These are phyloP conservation scores for Actenoides lindsayi DNA, from an alignment of 2,113 vertebrate genomes.

Conservation along the genomic window DNA sequence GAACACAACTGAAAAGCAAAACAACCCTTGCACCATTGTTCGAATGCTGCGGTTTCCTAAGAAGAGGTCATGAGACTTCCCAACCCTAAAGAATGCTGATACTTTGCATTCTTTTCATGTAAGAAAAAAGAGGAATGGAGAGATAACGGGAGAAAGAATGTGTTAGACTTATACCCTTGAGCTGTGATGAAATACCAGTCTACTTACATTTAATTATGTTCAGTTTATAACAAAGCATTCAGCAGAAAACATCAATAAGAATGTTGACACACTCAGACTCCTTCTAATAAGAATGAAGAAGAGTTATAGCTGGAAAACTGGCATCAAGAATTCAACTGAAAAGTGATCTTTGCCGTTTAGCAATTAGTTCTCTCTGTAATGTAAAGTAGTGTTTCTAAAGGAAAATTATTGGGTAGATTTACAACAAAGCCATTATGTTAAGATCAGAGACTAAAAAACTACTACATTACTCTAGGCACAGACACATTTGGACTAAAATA, in stretches of 20 bases:
- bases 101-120: slow-evolving; percentile 53
- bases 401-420: slow-evolving; percentile 29
- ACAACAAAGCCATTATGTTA: background rate
- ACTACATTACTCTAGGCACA: slow-evolving; percentile 14
- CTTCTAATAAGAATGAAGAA: slow-evolving; percentile 46
- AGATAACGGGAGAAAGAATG: slow-evolving; percentile 54
- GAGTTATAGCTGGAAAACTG: slow-evolving; percentile 39
- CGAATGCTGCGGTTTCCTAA: background rate
- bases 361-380: slow-evolving; percentile 33
- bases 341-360: slow-evolving; percentile 14
- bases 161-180: slow-evolving; percentile 48
- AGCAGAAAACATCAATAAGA: slow-evolving; percentile 55
- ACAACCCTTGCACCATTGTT: background rate
- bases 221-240: slow-evolving; percentile 50
- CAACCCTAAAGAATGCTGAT: slow-evolving; percentile 12
- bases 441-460: slow-evolving; percentile 26
- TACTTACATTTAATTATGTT: slow-evolving; percentile 66
- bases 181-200: slow-evolving; percentile 59
- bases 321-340: slow-evolving; percentile 17
- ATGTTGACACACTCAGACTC: slow-evolving; percentile 30
- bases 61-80: slow-evolving; percentile 37
- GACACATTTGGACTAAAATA: slow-evolving; percentile 15
- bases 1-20: background rate
- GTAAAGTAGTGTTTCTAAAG: background rate
- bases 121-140: background rate